These are phyloP conservation scores for Ctenicera cuprea DNA, from an alignment of 2,888 invertebrate species.

Conservation along the genomic window DNA sequence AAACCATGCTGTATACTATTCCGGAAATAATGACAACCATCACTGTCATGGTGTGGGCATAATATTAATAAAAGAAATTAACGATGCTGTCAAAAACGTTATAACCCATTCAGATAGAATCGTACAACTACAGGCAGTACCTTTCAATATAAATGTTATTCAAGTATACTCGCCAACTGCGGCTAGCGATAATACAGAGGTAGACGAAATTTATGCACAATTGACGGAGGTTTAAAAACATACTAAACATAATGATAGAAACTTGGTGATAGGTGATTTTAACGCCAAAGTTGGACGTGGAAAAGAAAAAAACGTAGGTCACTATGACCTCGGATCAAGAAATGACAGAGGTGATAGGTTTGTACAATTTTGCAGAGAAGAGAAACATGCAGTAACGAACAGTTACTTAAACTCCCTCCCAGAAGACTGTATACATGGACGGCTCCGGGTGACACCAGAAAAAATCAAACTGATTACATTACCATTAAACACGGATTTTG, in stretches of 20 bases:
- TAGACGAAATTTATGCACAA: constrained; percentile 20
- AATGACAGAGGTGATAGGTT: constrained; percentile 25
- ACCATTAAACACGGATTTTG: neutral
- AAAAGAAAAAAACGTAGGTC: neutral
- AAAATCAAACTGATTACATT: constrained; percentile 15
- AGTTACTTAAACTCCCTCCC: constrained; percentile 22
- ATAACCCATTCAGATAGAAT: constrained; percentile 5
- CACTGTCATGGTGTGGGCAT: constrained; percentile 33
- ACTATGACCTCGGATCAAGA: constrained; percentile 10
- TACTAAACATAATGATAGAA: constrained; percentile 10
- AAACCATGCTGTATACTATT: constrained; percentile 36
- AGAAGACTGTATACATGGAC: constrained; percentile 10
- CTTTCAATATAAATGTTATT: constrained; percentile 1
- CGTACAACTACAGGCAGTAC: constrained; percentile 7
- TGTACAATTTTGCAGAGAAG: constrained; percentile 22
- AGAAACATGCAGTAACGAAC: neutral
- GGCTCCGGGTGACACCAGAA: too few species aligned
- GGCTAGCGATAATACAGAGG: neutral
- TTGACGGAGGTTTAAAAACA: constrained; percentile 11
- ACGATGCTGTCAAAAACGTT: constrained; percentile 29
- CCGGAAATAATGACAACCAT: constrained; percentile 22
- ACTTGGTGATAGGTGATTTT: constrained; percentile 16
- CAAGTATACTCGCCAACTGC: constrained; percentile 15
- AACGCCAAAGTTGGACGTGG: constrained; percentile 19
- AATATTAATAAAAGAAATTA: constrained; percentile 22